Conservation (phyloP, 2,888 invertebrate species). For the Thumatha senex region DNA sequence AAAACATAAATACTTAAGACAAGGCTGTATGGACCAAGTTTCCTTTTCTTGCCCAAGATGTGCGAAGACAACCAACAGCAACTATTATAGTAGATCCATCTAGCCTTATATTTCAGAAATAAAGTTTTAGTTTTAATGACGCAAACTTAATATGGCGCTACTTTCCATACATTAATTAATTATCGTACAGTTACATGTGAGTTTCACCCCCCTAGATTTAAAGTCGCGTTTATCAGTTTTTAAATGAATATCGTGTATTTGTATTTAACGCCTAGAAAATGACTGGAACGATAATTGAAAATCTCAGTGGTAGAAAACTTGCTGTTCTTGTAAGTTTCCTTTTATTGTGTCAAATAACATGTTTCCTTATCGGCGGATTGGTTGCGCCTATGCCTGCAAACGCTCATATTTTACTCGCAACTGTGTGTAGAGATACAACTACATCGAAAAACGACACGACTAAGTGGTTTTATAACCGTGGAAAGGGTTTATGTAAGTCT, state of each 20-base stretch:
- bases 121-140: too few relatives aligned
- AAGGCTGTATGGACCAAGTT: too few relatives aligned
- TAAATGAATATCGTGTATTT: slow-evolving; percentile 31
- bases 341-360: slow-evolving; percentile 91
- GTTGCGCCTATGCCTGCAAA: slow-evolving; percentile 95
- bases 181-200: too few relatives aligned
- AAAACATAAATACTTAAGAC: too few relatives aligned
- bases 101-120: too few relatives aligned
- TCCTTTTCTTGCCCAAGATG: too few relatives aligned
- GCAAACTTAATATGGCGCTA: too few relatives aligned
- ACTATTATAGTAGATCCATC: too few relatives aligned
- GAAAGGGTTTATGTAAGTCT: slow-evolving; percentile 85
- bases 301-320: slow-evolving; percentile 96
- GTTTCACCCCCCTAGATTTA: too few relatives aligned
- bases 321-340: slow-evolving; percentile 91
- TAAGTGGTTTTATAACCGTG: slow-evolving; percentile 91
- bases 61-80: too few relatives aligned
- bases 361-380: slow-evolving; percentile 95
- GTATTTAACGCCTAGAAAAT: slow-evolving; percentile 69
- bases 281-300: slow-evolving; percentile 98
- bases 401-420: slow-evolving; percentile 90
- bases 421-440: slow-evolving; percentile 90
- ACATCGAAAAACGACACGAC: slow-evolving; percentile 86
- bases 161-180: too few relatives aligned
- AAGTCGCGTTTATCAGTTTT: slow-evolving; percentile 40